Evolutionary conservation across 1,140 invertebrate genomes (phyloP).

Genomic region (Belonocnema kinseyi): DNA sequence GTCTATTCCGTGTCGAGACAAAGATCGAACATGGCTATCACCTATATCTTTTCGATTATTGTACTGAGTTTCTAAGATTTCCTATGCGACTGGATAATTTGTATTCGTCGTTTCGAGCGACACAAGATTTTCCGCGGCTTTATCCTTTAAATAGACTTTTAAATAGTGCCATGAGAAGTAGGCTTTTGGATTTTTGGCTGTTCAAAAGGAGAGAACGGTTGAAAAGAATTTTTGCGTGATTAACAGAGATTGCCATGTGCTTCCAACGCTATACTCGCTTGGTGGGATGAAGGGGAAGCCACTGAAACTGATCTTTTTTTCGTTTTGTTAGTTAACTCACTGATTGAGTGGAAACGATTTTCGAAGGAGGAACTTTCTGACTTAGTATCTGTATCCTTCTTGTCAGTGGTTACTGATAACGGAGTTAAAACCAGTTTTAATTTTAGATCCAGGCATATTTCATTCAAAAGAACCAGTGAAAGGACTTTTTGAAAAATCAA

Average conservation of each 20-base stretch:
- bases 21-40: not conserved
- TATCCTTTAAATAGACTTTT: not conserved
- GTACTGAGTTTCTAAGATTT: too few species aligned
- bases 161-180: not conserved
- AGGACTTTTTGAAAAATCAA: too few species aligned
- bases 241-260: not conserved
- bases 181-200: not conserved
- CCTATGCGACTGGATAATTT: conserved; percentile 2
- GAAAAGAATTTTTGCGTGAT: not conserved
- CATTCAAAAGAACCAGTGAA: too few species aligned
- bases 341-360: too few species aligned
- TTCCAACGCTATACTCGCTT: not conserved
- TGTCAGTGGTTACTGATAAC: not conserved
- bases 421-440: too few species aligned
- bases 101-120: too few species aligned
- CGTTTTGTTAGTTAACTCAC: not conserved
- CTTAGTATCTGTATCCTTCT: not conserved
- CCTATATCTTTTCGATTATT: too few species aligned
- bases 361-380: too few species aligned
- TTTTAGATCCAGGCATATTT: too few species aligned
- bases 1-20: not conserved
- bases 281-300: too few species aligned
- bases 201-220: not conserved
- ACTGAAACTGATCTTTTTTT: too few species aligned
- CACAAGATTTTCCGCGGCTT: too few species aligned